Percentiles rank a stretch among this genome's conserved stretches.
Evolutionary conservation across 2,888 invertebrate species (phyloP).

Genomic region (Dasypogon diadema): DNA sequence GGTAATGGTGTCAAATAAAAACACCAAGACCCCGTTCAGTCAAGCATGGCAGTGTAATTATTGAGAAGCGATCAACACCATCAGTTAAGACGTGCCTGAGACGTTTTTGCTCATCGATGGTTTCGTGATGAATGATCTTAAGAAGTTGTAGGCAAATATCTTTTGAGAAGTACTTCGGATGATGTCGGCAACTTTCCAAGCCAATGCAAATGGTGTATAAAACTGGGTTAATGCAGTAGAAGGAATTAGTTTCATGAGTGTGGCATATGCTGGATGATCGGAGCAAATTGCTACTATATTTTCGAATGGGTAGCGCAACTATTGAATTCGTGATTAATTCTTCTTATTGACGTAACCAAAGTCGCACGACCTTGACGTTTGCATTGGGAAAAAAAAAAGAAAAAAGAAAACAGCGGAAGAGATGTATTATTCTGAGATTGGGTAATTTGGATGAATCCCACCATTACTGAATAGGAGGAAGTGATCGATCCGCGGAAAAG

Average conservation of each 20-base stretch:
- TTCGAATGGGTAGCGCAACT: not conserved
- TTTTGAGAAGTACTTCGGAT: conserved; percentile 4
- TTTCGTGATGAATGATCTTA: not conserved
- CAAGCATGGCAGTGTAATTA: conserved; percentile 25
- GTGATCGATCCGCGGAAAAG: too few relatives aligned
- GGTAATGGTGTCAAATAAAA: conserved; percentile 20
- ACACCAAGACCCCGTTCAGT: not conserved
- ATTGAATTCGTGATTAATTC: not conserved
- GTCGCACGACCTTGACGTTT: not conserved
- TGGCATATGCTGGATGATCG: not conserved
- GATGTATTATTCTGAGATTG: not conserved
- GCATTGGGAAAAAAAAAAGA: not conserved
- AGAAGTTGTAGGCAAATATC: conserved; percentile 8
- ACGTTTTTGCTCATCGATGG: not conserved
- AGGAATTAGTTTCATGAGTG: conserved; percentile 6
- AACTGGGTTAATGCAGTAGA: conserved; percentile 8
- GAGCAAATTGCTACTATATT: conserved; percentile 24
- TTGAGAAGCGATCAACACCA: conserved; percentile 1
- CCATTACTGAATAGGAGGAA: too few relatives aligned
- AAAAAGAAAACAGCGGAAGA: not conserved
- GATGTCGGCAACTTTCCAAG: not conserved
- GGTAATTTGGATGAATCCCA: not conserved
- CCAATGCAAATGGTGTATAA: not conserved
- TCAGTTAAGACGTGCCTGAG: not conserved
- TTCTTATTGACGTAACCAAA: not conserved